Evolutionary conservation across 2,888 invertebrate species (phyloP), one percentile per base, ranked within the genome.

Genomic region (Leptothorax acervorum): DNA sequence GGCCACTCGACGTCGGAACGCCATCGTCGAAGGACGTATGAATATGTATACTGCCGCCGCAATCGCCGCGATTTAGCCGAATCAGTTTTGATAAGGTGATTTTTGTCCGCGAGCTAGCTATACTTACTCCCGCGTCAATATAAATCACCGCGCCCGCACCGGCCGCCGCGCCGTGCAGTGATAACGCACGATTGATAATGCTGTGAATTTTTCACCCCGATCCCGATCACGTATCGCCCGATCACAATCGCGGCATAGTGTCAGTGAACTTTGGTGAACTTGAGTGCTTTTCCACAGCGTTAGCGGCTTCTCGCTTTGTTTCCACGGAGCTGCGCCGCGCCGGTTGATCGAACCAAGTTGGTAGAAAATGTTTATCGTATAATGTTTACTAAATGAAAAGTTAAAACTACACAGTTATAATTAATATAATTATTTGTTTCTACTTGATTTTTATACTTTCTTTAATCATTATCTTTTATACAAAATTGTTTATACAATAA

Each of bases 1-100:
- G 85, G 82, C 79, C 89, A 94, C 93, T 95, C 94, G 93, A 93
- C 93, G 94, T 92, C 92, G 91, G 92, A 93, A 94, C 94, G 93
- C 92, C 94, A 94, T 89, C 91, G 93, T 90, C 93, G 94, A 94
- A 94, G 94, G 94, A 94, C 94, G 93, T 93, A 92, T 90, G 90
- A 90, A 90, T 90, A 90, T 90, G 90, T 87, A 90, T 87, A 90
- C 85, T 35, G 82, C 75, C 79, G 83, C 55, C 75, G 12, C 2
- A 31, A 31, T 15, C 31, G 83, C 62, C 15, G 84, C 57, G 63
- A 57, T 53, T 28, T 42, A 65, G 35, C 53, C 84, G 82, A 85
- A 85, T 86, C 82, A 89, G 63, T 23, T 73, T 73, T 12, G 48
- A 62, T 53, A 51, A 63, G 48, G 28, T 23, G 4, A 82, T 51